Percentiles rank a stretch among this genome's conserved stretches.
phyloP scores from a whole-genome alignment of 2,113 vertebrate species.

The Sprattus sprattus region DNA sequence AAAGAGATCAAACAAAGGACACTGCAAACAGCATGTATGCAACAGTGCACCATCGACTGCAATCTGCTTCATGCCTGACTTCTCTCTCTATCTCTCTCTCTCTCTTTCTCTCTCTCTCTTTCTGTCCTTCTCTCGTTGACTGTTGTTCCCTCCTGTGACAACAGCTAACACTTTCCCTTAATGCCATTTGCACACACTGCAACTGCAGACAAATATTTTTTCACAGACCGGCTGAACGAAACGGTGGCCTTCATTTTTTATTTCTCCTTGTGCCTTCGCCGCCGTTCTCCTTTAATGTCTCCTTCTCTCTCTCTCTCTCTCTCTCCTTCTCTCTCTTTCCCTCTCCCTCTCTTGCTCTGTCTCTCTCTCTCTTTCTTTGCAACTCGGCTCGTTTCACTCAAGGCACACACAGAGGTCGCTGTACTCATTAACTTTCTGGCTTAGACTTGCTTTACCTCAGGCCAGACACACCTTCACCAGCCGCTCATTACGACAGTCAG shows the following conservation, averaged over 20 bases:
- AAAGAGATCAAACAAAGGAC: constrained; percentile 16
- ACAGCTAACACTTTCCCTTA: not conserved
- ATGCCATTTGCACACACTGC: not conserved
- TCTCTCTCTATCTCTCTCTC: not conserved
- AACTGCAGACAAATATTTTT: not conserved
- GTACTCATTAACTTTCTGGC: constrained; percentile 69
- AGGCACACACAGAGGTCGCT: constrained; percentile 65
- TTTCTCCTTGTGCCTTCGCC: not conserved
- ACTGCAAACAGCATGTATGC: constrained; percentile 6
- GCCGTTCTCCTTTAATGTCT: constrained; percentile 11
- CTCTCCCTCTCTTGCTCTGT: constrained; percentile 25
- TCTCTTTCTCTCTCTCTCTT: not conserved
- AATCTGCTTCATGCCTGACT: not conserved
- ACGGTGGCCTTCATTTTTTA: not conserved
- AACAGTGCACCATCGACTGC: constrained; percentile 29
- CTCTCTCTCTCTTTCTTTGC: constrained; percentile 43
- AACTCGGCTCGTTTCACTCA: constrained; percentile 33
- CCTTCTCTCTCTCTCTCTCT: constrained; percentile 27
- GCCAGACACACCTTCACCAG: constrained; percentile 56
- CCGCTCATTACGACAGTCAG: constrained; percentile 58
- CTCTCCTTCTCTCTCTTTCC: constrained; percentile 29
- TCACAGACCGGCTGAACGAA: not conserved
- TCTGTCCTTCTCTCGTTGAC: not conserved
- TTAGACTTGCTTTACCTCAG: constrained; percentile 58
- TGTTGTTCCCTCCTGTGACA: not conserved